These are phyloP conservation scores for Aphidoletes aphidimyza DNA, from an alignment of 2,888 invertebrate species.

Conservation along the genomic window DNA sequence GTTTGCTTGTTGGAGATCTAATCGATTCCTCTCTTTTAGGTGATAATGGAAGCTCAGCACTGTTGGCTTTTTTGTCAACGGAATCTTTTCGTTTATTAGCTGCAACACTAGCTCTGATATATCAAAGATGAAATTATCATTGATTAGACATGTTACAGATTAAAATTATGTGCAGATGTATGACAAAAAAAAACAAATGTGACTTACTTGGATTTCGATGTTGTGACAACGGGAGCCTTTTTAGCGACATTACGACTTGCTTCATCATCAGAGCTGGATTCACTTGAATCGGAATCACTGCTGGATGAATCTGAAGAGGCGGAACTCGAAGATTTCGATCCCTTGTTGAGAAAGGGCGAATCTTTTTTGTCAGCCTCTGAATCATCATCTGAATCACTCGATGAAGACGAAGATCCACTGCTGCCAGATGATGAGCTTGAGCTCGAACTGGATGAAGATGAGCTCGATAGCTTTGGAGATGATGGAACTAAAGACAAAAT, in stretches of 20 bases:
- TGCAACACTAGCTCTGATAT: background rate
- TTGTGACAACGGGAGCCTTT: slow-evolving; percentile 57
- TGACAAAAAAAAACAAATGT: background rate
- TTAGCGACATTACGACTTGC: slow-evolving; percentile 57
- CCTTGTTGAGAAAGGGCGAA: slow-evolving; percentile 85
- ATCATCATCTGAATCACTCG: slow-evolving; percentile 66
- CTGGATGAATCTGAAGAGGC: slow-evolving; percentile 70
- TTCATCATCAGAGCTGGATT: slow-evolving; percentile 67
- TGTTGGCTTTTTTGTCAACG: slow-evolving; percentile 79
- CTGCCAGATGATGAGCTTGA: slow-evolving; percentile 70
- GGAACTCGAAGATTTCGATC: slow-evolving; percentile 73
- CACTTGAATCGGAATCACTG: slow-evolving; percentile 59
- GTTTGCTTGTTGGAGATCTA: slow-evolving; percentile 29
- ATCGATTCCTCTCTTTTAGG: slow-evolving; percentile 78
- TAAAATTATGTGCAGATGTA: background rate
- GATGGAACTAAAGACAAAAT: background rate
- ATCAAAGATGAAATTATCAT: background rate
- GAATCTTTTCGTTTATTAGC: slow-evolving; percentile 71
- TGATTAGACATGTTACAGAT: background rate
- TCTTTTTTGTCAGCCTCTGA: slow-evolving; percentile 70
- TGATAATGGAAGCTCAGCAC: slow-evolving; percentile 71
- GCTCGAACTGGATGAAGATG: slow-evolving; percentile 67
- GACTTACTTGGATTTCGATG: slow-evolving; percentile 58
- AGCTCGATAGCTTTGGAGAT: slow-evolving; percentile 55
- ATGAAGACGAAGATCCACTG: slow-evolving; percentile 70